These are phyloP conservation scores for Pyrochroa serraticornis DNA, from an alignment of 2,888 invertebrate genomes.

Conservation along the genomic window DNA sequence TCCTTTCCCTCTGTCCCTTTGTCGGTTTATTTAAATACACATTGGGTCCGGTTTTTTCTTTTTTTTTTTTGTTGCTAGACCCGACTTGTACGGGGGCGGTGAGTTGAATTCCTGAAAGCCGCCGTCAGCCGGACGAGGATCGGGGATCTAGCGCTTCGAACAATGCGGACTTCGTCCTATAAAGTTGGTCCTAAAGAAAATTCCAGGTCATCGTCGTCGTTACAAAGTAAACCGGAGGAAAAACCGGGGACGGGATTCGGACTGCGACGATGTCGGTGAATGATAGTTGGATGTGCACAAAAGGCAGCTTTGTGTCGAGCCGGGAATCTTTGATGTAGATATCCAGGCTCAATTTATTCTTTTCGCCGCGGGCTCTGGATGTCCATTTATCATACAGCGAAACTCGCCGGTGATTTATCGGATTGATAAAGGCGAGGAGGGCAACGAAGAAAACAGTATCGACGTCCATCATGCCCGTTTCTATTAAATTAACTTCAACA, in stretches of 20 bases:
- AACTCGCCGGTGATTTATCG: constrained; percentile 32
- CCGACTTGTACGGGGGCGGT: too few species aligned
- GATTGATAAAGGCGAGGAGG: constrained; percentile 33
- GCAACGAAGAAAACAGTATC: background rate
- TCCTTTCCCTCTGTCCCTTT: constrained; percentile 17
- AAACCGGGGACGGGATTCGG: constrained; percentile 12
- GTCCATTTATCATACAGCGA: constrained; percentile 34
- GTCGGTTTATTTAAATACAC: constrained; percentile 27
- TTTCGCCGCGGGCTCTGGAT: constrained; percentile 28
- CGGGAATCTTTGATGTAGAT: constrained; percentile 29
- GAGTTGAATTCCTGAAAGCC: too few species aligned
- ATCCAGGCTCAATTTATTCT: constrained; percentile 31
- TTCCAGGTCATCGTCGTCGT: constrained; percentile 22
- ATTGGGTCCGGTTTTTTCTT: constrained; percentile 4
- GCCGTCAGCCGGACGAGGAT: too few species aligned
- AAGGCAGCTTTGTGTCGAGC: constrained; percentile 34
- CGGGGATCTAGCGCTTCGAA: too few species aligned
- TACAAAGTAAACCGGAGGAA: constrained; percentile 23
- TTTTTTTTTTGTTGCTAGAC: too few species aligned
- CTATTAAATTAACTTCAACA: too few species aligned
- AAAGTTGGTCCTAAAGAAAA: constrained; percentile 5
- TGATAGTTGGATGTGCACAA: constrained; percentile 34
- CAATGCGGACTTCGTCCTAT: too few species aligned
- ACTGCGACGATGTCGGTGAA: constrained; percentile 14
- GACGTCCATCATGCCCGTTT: too few species aligned